Evolutionary conservation across 2,113 vertebrate species (phyloP).

Genomic region (Macaca mulatta): DNA sequence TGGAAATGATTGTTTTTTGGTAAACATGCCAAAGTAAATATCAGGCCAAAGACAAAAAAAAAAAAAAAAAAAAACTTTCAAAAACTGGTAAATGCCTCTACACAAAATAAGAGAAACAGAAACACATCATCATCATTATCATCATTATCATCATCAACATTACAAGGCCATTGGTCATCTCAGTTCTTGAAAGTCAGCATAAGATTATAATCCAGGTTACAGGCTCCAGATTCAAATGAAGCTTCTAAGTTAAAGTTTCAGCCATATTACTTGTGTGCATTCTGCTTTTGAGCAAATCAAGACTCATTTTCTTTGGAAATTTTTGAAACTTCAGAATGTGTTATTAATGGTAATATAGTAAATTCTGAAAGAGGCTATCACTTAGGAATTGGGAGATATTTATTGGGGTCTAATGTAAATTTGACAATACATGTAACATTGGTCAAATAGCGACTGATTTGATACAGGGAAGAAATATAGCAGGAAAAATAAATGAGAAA

Average conservation of each 20-base stretch:
- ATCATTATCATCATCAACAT: background rate
- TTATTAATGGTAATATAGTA: background rate
- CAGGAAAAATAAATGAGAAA: background rate
- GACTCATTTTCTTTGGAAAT: background rate
- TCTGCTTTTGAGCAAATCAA: background rate
- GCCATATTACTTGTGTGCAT: background rate
- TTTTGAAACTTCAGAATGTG: background rate
- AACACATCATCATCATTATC: background rate
- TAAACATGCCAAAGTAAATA: background rate
- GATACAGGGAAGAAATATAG: background rate
- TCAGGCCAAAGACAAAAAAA: background rate
- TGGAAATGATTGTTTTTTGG: background rate
- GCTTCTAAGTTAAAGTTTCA: background rate
- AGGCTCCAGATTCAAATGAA: background rate
- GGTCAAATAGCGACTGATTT: background rate
- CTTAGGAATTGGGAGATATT: background rate
- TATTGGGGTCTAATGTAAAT: background rate
- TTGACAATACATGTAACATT: background rate
- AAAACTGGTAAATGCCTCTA: background rate
- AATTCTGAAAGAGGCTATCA: background rate
- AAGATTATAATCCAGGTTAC: background rate
- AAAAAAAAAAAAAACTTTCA: background rate
- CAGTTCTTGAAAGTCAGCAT: background rate
- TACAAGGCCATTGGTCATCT: background rate
- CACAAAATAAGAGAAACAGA: background rate